Percentiles rank a stretch among this genome's conserved stretches.
Evolutionary conservation across 2,113 vertebrate genomes (phyloP).

Genomic region (Neotragus pygmaeus): DNA sequence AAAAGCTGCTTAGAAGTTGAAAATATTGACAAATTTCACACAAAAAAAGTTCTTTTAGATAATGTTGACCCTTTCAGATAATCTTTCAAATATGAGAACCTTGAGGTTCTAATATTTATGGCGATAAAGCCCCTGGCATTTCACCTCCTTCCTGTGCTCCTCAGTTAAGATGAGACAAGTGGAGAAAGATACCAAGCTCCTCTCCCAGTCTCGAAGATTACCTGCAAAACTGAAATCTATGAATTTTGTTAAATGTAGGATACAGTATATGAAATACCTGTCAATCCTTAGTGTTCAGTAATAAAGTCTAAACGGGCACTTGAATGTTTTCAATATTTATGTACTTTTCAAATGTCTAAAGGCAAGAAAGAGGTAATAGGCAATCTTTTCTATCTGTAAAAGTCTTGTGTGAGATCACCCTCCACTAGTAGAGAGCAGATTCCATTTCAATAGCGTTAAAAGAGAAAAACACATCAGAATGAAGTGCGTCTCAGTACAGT

Average conservation of each 20-base stretch:
- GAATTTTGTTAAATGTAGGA: neutral
- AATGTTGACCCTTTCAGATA: neutral
- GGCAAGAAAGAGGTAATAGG: constrained; percentile 70
- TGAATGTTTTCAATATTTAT: constrained; percentile 74
- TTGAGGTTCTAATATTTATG: neutral
- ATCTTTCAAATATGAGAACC: neutral
- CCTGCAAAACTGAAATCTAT: neutral
- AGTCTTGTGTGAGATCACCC: constrained; percentile 72
- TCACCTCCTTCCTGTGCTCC: neutral
- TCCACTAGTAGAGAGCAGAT: constrained; percentile 75
- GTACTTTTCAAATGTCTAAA: constrained; percentile 74
- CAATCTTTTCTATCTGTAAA: constrained; percentile 74
- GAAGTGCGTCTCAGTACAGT: constrained; percentile 76
- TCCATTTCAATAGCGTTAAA: constrained; percentile 76
- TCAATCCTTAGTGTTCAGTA: neutral
- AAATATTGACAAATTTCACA: neutral
- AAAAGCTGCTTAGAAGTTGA: neutral
- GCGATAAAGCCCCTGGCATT: neutral
- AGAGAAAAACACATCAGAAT: constrained; percentile 77
- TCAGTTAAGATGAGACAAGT: neutral
- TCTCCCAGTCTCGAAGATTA: neutral
- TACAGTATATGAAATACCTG: neutral
- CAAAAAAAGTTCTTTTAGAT: neutral
- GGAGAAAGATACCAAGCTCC: neutral
- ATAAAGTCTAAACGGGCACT: constrained; percentile 71